A percentile compares a stretch with the other conserved stretches of the same genome.
Conservation (phyloP, 2,888 invertebrate genomes). For the Hemithea aestivaria region DNA sequence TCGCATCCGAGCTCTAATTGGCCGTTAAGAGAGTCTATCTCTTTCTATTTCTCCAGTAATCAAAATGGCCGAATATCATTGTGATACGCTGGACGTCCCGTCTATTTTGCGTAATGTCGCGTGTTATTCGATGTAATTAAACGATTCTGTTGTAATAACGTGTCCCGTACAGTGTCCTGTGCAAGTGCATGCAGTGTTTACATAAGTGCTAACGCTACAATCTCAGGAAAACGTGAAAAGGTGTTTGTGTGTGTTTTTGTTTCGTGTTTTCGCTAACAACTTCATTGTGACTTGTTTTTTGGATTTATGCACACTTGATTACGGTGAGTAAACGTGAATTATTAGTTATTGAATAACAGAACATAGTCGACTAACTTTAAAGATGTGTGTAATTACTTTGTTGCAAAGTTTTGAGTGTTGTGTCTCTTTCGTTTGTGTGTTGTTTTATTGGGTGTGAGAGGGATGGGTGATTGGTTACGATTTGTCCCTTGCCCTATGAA, state of each 20-base stretch:
- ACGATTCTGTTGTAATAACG: conserved; percentile 50
- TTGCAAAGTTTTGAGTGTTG: conserved; percentile 61
- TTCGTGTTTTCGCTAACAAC: conserved; percentile 68
- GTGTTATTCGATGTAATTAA: conserved; percentile 60
- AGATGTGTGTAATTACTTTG: conserved; percentile 53
- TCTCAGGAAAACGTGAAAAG: conserved; percentile 42
- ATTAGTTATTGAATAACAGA: conserved; percentile 18
- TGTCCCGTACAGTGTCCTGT: conserved; percentile 45
- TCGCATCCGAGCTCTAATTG: too few relatives aligned
- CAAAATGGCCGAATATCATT: conserved; percentile 71
- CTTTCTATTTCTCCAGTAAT: conserved; percentile 46
- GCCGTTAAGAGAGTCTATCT: conserved; percentile 37
- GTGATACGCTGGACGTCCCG: conserved; percentile 66
- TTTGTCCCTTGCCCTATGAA: conserved; percentile 57
- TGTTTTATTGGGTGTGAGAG: conserved; percentile 44
- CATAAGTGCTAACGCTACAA: conserved; percentile 49
- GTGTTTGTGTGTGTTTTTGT: conserved; percentile 67
- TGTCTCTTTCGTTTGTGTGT: conserved; percentile 43
- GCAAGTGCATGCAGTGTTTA: conserved; percentile 55
- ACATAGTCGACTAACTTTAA: conserved; percentile 37
- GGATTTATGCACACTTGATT: conserved; percentile 74
- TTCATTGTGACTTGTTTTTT: conserved; percentile 57
- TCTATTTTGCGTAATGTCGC: conserved; percentile 49
- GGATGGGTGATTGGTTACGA: conserved; percentile 44
- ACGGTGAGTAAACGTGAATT: conserved; percentile 52